Percentiles rank a stretch among this genome's conserved stretches.
phyloP scores from a whole-genome alignment of 2,113 vertebrate genomes.

The Speoplatyrhinus poulsoni region DNA sequence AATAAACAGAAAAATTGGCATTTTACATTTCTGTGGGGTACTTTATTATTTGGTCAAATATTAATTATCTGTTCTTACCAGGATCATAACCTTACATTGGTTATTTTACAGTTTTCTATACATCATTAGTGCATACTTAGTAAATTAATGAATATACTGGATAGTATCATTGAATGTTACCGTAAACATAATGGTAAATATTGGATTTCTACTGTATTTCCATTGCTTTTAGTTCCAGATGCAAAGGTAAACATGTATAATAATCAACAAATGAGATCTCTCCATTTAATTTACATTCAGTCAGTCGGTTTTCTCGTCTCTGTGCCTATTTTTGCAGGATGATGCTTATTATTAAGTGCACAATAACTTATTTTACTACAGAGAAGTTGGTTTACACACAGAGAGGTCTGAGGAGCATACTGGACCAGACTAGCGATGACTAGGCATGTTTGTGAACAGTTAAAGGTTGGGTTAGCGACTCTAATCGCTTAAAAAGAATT shows the following conservation, averaged over 20 bases:
- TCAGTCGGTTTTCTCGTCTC: slow-evolving; percentile 76
- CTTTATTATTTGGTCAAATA: slow-evolving; percentile 61
- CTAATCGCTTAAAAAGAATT: too few relatives aligned
- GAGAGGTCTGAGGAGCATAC: slow-evolving; percentile 19
- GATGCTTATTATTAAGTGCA: slow-evolving; percentile 54
- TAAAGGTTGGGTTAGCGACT: background rate
- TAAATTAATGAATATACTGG: slow-evolving; percentile 5
- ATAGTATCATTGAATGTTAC: slow-evolving; percentile 13
- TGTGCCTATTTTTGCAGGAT: slow-evolving; percentile 60
- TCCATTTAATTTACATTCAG: slow-evolving; percentile 77
- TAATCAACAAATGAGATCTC: slow-evolving; percentile 53
- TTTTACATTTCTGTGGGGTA: slow-evolving; percentile 58
- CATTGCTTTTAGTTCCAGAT: slow-evolving; percentile 50
- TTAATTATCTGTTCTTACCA: slow-evolving; percentile 32
- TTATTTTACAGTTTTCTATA: slow-evolving; percentile 29
- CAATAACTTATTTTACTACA: slow-evolving; percentile 50
- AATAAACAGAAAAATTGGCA: slow-evolving; percentile 23
- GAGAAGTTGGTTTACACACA: slow-evolving; percentile 4
- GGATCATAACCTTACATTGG: slow-evolving; percentile 20
- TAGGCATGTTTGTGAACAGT: slow-evolving; percentile 9
- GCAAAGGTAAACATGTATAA: slow-evolving; percentile 37
- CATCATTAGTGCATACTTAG: slow-evolving; percentile 32
- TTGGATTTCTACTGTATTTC: slow-evolving; percentile 4
- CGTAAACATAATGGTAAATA: slow-evolving; percentile 38
- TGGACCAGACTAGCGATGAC: background rate